Percentiles rank a stretch among this genome's conserved stretches.
These are phyloP conservation scores for Xenopus laevis DNA, from an alignment of 2,113 vertebrate genomes.

Conservation along the genomic window DNA sequence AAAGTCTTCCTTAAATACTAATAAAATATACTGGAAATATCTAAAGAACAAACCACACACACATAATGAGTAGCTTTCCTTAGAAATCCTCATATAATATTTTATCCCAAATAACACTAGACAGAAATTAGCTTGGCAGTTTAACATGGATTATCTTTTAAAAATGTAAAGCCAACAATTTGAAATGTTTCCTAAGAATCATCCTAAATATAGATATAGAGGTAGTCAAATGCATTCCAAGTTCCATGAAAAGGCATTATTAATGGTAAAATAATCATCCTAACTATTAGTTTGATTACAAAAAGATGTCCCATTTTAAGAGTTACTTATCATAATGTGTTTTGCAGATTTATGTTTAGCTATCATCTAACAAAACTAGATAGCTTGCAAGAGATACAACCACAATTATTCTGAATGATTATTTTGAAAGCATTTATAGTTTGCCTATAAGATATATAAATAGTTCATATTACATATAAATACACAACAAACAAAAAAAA, in stretches of 20 bases:
- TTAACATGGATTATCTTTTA: too few species aligned
- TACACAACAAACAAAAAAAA: too few species aligned
- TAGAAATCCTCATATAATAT: not conserved
- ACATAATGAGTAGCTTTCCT: not conserved
- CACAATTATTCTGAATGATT: too few species aligned
- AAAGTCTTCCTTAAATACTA: not conserved
- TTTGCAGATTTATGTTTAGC: not conserved
- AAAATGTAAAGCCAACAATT: not conserved
- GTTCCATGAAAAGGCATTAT: not conserved
- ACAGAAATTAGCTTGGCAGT: not conserved
- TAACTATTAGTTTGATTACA: not conserved
- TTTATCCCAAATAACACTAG: not conserved
- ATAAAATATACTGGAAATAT: constrained; percentile 4
- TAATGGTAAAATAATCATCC: not conserved
- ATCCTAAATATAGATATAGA: not conserved
- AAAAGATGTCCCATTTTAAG: not conserved
- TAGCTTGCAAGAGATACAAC: too few species aligned
- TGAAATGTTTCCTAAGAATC: not conserved
- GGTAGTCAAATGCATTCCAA: not conserved
- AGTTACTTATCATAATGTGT: not conserved
- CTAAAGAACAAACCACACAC: not conserved
- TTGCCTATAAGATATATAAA: too few species aligned
- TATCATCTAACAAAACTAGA: too few species aligned
- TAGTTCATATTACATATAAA: too few species aligned
- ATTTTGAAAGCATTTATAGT: too few species aligned